Percentiles rank a stretch among this genome's conserved stretches.
Conservation (phyloP, 1,140 invertebrate species). For the Pseudomyrmex flavicornis region DNA sequence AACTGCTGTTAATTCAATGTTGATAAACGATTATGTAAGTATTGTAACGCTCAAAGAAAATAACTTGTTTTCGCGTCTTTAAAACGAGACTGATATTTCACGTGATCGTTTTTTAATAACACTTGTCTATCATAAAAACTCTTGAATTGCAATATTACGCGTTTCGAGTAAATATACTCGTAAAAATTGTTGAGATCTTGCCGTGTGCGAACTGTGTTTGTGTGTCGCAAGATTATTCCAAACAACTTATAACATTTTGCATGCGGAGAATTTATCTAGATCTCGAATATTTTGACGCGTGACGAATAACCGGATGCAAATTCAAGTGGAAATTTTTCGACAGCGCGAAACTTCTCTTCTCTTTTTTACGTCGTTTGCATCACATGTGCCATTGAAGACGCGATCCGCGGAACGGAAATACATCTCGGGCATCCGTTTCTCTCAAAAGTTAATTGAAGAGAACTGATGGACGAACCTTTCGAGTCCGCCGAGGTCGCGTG, state of each 20-base stretch:
- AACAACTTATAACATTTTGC: background rate
- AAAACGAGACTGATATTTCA: background rate
- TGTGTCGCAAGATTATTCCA: background rate
- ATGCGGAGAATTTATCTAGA: constrained; percentile 43
- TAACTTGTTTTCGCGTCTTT: background rate
- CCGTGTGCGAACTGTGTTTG: background rate
- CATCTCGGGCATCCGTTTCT: constrained; percentile 3
- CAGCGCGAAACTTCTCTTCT: background rate
- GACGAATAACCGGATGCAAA: constrained; percentile 33
- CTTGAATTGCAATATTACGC: background rate
- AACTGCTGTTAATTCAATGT: no score
- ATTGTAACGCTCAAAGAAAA: no score
- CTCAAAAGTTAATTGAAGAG: constrained; percentile 44
- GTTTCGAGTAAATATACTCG: background rate
- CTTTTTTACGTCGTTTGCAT: background rate
- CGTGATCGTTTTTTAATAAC: background rate
- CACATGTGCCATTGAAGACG: no score
- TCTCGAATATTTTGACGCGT: constrained; percentile 20
- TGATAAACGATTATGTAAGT: no score
- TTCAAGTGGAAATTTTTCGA: background rate
- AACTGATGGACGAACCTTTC: constrained; percentile 62
- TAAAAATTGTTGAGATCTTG: background rate
- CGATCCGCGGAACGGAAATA: background rate
- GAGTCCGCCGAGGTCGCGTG: constrained; percentile 66
- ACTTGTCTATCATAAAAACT: background rate